These are phyloP conservation scores for Lasiurus cinereus DNA, from an alignment of 2,113 vertebrate genomes.

Conservation along the genomic window DNA sequence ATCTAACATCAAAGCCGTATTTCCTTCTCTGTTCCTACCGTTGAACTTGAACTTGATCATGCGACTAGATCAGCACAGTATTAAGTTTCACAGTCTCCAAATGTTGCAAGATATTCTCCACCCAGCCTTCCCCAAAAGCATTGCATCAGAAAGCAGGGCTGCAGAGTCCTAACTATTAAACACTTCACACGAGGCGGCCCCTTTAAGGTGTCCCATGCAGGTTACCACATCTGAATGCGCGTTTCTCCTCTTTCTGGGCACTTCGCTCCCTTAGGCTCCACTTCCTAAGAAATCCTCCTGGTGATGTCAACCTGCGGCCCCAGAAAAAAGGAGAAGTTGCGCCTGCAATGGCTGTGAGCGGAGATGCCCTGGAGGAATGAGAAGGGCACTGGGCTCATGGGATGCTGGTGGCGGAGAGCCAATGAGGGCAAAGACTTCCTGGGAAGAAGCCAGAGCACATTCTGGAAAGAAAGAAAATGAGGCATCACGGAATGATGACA, in stretches of 20 bases:
- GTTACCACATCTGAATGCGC: neutral
- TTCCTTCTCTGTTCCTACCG: neutral
- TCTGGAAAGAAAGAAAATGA: neutral
- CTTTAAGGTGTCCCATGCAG: neutral
- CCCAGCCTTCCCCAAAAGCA: neutral
- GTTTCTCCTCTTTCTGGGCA: neutral
- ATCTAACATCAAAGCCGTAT: neutral
- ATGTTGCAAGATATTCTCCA: neutral
- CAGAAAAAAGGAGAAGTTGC: neutral
- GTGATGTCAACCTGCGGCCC: neutral
- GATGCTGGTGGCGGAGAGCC: neutral
- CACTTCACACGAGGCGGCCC: too few relatives aligned
- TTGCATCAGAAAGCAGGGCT: neutral
- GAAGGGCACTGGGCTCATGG: neutral
- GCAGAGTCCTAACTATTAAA: neutral
- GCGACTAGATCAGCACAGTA: neutral
- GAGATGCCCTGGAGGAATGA: neutral
- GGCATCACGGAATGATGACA: neutral
- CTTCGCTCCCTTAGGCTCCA: neutral
- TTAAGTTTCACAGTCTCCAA: constrained; percentile 6
- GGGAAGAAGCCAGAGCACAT: neutral
- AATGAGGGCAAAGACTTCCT: neutral
- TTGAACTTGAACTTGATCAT: constrained; percentile 33
- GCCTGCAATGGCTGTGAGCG: neutral
- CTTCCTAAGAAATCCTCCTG: neutral